Evolutionary conservation across 2,888 invertebrate species (phyloP).

Genomic region (Osmoderma eremita): DNA sequence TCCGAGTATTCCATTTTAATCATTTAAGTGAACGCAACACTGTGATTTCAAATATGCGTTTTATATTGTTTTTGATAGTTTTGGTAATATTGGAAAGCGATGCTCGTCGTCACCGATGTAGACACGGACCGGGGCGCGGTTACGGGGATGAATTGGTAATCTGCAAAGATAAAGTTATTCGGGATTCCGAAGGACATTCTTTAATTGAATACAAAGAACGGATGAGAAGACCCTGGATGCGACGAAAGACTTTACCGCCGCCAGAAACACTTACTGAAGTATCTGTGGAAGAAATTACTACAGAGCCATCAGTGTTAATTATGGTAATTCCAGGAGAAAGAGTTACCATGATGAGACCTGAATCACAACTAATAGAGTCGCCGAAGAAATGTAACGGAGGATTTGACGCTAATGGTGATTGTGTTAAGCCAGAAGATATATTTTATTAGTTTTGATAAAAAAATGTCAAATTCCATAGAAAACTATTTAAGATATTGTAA

Average conservation of each 20-base stretch:
- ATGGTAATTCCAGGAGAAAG: not conserved
- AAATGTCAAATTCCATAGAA: too few relatives aligned
- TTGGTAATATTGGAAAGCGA: too few relatives aligned
- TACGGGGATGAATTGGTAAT: not conserved
- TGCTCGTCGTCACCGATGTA: too few relatives aligned
- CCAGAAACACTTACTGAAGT: not conserved
- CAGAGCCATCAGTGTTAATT: not conserved
- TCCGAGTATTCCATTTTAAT: too few relatives aligned
- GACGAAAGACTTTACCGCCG: not conserved
- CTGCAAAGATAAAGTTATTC: not conserved
- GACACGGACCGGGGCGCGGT: not conserved
- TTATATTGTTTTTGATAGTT: too few relatives aligned
- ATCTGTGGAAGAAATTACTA: not conserved
- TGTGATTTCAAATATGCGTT: too few relatives aligned
- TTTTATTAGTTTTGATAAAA: not conserved
- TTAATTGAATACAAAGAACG: not conserved
- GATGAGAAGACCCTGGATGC: not conserved
- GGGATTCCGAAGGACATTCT: not conserved
- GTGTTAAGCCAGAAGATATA: not conserved
- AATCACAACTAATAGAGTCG: not conserved
- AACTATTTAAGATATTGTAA: too few relatives aligned
- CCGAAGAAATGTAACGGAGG: conserved; percentile 47
- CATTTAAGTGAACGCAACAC: too few relatives aligned
- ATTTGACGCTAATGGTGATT: conserved; percentile 49
- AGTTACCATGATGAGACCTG: not conserved